Evolutionary conservation across 2,797 vertebrate species (phyloP).

Genomic region (Echeneis naucrates): DNA sequence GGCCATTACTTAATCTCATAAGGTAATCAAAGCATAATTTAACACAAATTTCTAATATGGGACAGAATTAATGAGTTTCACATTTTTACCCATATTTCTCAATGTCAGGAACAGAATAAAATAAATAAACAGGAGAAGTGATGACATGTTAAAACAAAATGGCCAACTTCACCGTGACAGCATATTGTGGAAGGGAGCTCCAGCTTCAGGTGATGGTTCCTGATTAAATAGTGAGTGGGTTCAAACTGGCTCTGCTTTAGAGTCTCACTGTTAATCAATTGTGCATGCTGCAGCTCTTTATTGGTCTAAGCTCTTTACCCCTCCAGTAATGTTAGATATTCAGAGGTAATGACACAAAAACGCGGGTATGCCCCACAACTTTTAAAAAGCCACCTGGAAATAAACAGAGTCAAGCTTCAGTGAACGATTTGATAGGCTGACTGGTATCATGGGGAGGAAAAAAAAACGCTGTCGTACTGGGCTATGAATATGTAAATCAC

Average conservation of each 20-base stretch:
- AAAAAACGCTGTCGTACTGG: neutral
- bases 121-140: too few species aligned
- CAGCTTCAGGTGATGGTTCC: too few species aligned
- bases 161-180: too few species aligned
- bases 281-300: neutral
- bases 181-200: neutral
- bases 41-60: too few species aligned
- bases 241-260: neutral
- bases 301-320: neutral
- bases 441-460: neutral
- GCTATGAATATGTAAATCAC: neutral
- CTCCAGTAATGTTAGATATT: slow-evolving; percentile 1
- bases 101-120: too few species aligned
- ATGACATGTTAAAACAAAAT: too few species aligned
- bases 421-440: neutral
- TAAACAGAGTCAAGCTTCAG: slow-evolving; percentile 4
- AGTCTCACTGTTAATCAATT: neutral
- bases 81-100: too few species aligned
- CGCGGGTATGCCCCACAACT: neutral
- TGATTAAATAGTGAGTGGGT: too few species aligned
- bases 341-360: neutral
- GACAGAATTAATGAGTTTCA: too few species aligned
- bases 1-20: too few species aligned
- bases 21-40: too few species aligned
- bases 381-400: slow-evolving; percentile 2